These are phyloP conservation scores for Bursaphelenchus okinawaensis DNA, from an alignment of 2,888 invertebrate genomes.

Conservation along the genomic window DNA sequence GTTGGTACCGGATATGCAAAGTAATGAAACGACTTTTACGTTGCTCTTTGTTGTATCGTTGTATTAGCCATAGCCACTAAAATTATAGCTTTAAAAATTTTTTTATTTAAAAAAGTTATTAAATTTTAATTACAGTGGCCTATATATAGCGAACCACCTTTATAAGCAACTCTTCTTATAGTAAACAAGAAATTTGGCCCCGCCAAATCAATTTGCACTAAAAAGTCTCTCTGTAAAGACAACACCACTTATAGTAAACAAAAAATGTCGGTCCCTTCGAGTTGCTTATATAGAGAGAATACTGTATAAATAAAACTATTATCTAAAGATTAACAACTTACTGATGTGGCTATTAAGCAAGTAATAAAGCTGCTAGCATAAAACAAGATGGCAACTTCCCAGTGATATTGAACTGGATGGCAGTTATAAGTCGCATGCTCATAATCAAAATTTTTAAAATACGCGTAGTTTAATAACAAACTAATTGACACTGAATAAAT, in stretches of 20 bases:
- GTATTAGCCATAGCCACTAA: neutral
- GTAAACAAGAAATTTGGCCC: no score
- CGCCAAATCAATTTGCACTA: no score
- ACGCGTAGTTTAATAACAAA: neutral
- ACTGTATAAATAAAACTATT: no score
- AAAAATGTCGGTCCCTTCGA: no score
- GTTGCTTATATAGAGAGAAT: no score
- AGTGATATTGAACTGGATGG: neutral
- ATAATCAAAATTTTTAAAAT: neutral
- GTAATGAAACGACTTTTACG: neutral
- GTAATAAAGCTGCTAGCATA: neutral
- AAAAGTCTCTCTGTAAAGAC: no score
- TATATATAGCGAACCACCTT: no score
- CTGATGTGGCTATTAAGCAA: neutral
- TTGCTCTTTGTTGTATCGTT: neutral
- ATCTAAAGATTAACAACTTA: neutral
- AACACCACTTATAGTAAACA: no score
- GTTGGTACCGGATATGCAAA: neutral
- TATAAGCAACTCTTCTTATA: no score
- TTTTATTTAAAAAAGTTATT: no score
- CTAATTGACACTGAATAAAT: neutral
- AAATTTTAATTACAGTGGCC: no score
- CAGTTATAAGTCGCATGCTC: neutral
- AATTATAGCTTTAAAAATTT: no score
- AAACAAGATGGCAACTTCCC: neutral